Conservation (phyloP, 2,888 invertebrate species). For the Heliconius ethilla region DNA sequence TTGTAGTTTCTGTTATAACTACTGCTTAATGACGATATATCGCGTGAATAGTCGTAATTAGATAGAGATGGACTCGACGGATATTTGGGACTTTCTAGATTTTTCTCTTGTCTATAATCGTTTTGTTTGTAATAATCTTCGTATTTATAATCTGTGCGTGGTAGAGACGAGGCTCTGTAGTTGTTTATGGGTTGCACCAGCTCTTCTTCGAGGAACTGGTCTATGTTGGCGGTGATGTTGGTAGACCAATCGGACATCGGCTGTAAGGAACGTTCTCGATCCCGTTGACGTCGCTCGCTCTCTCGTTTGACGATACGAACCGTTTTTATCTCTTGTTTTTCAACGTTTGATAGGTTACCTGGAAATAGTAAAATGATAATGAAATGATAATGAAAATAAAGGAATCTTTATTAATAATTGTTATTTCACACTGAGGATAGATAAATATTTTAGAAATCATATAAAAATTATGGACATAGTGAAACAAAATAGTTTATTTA, state of each 20-base stretch:
- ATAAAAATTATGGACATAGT: too few species aligned
- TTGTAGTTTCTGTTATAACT: constrained; percentile 71
- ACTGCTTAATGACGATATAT: constrained; percentile 71
- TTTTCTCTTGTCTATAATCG: constrained; percentile 57
- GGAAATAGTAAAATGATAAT: not conserved
- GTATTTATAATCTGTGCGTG: constrained; percentile 72
- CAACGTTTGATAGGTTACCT: constrained; percentile 87
- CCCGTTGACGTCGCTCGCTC: constrained; percentile 91
- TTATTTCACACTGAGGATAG: too few species aligned
- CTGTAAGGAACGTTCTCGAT: constrained; percentile 85
- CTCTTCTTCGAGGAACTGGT: constrained; percentile 78
- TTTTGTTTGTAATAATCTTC: constrained; percentile 67
- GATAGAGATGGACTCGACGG: constrained; percentile 76
- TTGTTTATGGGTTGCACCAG: constrained; percentile 68
- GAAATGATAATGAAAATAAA: too few species aligned
- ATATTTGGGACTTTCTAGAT: constrained; percentile 75
- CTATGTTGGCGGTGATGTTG: constrained; percentile 70
- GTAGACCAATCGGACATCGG: constrained; percentile 76
- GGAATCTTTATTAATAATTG: not conserved
- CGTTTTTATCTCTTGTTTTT: constrained; percentile 95
- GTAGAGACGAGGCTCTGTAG: constrained; percentile 79
- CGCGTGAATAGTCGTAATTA: constrained; percentile 74
- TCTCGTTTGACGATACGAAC: constrained; percentile 96
- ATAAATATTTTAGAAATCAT: too few species aligned
- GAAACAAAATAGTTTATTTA: too few species aligned